A percentile compares a stretch with the other conserved stretches of the same genome.
Evolutionary conservation across 2,888 invertebrate species (phyloP).

Genomic region (Pediacus dermestoides): DNA sequence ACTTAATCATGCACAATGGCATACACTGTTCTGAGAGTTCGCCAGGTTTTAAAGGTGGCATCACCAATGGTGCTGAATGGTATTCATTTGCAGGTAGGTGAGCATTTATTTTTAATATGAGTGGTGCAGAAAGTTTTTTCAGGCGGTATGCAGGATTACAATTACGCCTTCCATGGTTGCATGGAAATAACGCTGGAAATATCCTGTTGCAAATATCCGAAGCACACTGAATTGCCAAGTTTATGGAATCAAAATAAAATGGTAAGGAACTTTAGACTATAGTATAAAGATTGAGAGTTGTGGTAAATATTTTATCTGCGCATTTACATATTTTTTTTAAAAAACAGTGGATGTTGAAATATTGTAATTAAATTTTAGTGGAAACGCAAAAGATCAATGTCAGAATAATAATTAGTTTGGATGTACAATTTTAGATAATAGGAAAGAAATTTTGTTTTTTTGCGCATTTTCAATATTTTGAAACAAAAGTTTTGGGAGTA

Average conservation of each 20-base stretch:
- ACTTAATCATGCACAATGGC: slow-evolving; percentile 57
- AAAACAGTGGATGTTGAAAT: too few relatives aligned
- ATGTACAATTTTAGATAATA: too few relatives aligned
- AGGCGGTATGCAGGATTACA: slow-evolving; percentile 67
- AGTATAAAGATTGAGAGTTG: slow-evolving; percentile 3
- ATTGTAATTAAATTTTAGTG: too few relatives aligned
- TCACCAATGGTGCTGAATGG: slow-evolving; percentile 66
- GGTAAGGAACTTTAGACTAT: slow-evolving; percentile 38
- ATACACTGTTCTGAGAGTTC: slow-evolving; percentile 46
- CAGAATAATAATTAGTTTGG: too few relatives aligned
- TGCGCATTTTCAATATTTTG: too few relatives aligned
- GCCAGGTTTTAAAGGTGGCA: slow-evolving; percentile 54
- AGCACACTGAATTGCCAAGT: slow-evolving; percentile 47
- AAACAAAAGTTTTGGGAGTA: too few relatives aligned
- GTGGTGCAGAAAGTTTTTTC: slow-evolving; percentile 13
- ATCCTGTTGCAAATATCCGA: slow-evolving; percentile 66
- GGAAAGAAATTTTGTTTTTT: too few relatives aligned
- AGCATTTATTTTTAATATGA: too few relatives aligned
- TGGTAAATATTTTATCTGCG: too few relatives aligned
- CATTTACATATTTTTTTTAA: slow-evolving; percentile 8
- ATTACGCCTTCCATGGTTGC: slow-evolving; percentile 62
- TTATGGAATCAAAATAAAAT: slow-evolving; percentile 61
- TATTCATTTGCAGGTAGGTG: slow-evolving; percentile 55
- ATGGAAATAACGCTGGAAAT: slow-evolving; percentile 67
- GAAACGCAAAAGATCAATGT: too few relatives aligned